A percentile compares a stretch with the other conserved stretches of the same genome.
Conservation (phyloP, 2,797 vertebrate genomes). For the Natrix natrix region DNA sequence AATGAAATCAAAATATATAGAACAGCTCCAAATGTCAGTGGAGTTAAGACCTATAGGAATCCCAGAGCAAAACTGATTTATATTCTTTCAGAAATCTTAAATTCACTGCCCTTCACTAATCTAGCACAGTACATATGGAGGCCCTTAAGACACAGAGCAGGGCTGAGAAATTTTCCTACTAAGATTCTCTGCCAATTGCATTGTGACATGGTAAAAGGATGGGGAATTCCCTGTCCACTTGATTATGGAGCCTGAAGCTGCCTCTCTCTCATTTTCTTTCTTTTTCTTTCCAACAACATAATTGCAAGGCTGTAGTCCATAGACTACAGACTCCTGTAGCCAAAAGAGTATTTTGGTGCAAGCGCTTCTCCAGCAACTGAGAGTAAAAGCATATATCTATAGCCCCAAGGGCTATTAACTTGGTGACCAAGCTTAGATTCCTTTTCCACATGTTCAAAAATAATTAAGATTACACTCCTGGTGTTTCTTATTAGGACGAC, state of each 20-base stretch:
- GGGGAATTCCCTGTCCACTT: background rate
- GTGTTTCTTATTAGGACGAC: background rate
- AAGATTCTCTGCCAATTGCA: background rate
- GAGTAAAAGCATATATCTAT: background rate
- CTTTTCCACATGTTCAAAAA: background rate
- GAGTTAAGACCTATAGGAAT: background rate
- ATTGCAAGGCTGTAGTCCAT: background rate
- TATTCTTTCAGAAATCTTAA: background rate
- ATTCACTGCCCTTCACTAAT: background rate
- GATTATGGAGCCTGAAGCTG: background rate
- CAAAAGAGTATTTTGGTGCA: background rate
- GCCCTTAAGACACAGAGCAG: background rate
- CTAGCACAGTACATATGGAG: background rate
- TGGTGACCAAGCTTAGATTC: background rate
- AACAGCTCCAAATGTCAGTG: background rate
- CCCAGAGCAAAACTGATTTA: background rate
- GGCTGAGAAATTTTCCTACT: background rate
- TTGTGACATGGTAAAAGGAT: background rate
- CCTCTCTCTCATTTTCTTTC: background rate
- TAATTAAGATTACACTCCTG: background rate
- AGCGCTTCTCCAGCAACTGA: background rate
- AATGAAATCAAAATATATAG: background rate
- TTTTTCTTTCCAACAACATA: background rate
- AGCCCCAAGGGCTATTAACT: background rate
- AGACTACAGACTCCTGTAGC: background rate